Percentiles rank a stretch among this genome's conserved stretches.
phyloP scores from a whole-genome alignment of 2,888 invertebrate genomes.

The Perdita meconis region DNA sequence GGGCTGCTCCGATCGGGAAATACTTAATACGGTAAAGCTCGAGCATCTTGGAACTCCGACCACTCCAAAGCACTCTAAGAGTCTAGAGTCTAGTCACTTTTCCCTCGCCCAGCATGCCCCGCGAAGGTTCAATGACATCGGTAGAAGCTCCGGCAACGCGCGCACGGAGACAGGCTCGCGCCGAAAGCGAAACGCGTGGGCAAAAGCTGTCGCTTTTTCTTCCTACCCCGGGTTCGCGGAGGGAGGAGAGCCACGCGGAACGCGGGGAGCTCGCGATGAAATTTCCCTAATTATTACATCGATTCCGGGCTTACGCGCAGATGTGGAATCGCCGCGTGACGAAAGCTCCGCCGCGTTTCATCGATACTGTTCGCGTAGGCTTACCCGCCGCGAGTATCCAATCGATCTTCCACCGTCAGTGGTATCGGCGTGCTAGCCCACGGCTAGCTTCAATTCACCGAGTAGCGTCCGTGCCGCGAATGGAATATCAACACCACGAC shows the following conservation, averaged over 20 bases:
- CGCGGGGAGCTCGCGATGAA: not conserved
- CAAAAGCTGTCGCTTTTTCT: slow-evolving; percentile 41
- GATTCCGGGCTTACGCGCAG: too few species aligned
- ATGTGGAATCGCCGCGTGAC: slow-evolving; percentile 30
- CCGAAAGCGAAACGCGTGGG: slow-evolving; percentile 71
- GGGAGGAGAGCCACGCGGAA: slow-evolving; percentile 8
- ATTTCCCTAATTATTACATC: slow-evolving; percentile 17
- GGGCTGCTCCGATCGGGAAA: slow-evolving; percentile 28
- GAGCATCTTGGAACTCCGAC: slow-evolving; percentile 55
- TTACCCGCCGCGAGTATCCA: slow-evolving; percentile 69
- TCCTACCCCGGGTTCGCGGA: slow-evolving; percentile 2
- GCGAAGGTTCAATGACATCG: slow-evolving; percentile 79
- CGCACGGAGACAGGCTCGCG: slow-evolving; percentile 51
- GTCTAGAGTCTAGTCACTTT: slow-evolving; percentile 62
- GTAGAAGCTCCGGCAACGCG: slow-evolving; percentile 40
- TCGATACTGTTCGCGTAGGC: slow-evolving; percentile 65
- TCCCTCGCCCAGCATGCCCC: slow-evolving; percentile 62
- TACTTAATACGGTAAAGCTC: slow-evolving; percentile 47
- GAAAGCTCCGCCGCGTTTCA: slow-evolving; percentile 49
- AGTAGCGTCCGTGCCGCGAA: slow-evolving; percentile 72
- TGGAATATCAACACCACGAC: slow-evolving; percentile 77
- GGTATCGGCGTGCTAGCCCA: slow-evolving; percentile 59
- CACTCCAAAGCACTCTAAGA: slow-evolving; percentile 59
- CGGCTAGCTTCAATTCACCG: slow-evolving; percentile 64
- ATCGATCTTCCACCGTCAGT: slow-evolving; percentile 74